Evolutionary conservation across 2,888 invertebrate species (phyloP), one percentile per base, ranked within the genome.

Genomic region (Iphiclides podalirius): DNA sequence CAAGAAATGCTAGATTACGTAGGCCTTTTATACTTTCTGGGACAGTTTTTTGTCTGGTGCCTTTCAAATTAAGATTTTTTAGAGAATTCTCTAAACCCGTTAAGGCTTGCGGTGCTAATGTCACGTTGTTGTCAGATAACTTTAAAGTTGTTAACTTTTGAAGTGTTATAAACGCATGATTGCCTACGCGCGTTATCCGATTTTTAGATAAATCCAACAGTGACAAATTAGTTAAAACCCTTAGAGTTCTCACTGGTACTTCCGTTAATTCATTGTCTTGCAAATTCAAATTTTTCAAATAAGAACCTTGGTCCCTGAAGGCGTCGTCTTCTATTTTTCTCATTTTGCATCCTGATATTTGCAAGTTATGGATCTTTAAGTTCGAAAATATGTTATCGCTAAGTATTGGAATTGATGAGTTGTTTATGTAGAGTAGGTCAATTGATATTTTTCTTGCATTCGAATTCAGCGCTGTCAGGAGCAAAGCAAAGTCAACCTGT

Each of bases 61-160:
- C 96, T 87, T 97, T 97, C 26, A 97, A 84, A 74, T 97, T 97
- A 39, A 97, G 86, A 79, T 97, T 97, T 80, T 96, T 96, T 35
- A 97, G 83, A 8, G 93, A 93, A 48, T 86, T 91, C 67, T 96
- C 96, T 52, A 97, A 84, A 1, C 96, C 96, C n/a, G 89, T 85
- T 47, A 97, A 92, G 2, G 96, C 93, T 40, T 90, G 91, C 0
- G 91, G 66, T 1, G 92, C 90, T 55, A 97, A 73, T 2, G 94
- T 94, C 0, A 96, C 90, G 71, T 96, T 96, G 74, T 97, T 97
- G 68, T 97, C 97, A 2, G 96, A 95, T 43, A 97, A 74, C 77
- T 96, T 96, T 9, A 96, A 77, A 0, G 96, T 96, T 11, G 95
- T 92, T 43, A 96, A 80, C 69, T 93, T 94, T 35, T 83, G 84